Conservation (phyloP, 2,113 vertebrate genomes). For the Gobiocypris rarus region DNA sequence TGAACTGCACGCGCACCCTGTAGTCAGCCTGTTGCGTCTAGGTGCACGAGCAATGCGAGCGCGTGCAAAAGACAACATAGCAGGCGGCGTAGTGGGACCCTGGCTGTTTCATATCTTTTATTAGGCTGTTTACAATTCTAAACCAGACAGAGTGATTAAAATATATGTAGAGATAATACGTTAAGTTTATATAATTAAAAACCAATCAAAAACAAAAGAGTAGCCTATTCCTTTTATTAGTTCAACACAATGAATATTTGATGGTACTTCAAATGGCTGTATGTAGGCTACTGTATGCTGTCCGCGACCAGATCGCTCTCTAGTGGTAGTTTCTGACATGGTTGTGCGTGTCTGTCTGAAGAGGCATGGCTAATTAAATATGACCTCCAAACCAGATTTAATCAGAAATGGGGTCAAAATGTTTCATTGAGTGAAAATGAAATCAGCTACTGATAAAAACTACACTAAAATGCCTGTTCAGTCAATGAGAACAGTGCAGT, state of each 20-base stretch:
- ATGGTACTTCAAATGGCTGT: neutral
- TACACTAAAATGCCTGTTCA: neutral
- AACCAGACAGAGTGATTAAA: neutral
- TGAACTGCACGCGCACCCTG: neutral
- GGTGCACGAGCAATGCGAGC: neutral
- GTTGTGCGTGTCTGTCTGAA: neutral
- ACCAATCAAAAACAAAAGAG: neutral
- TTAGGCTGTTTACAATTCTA: neutral
- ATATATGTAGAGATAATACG: neutral
- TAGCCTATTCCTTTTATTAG: neutral
- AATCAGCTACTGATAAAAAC: neutral
- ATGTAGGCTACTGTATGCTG: neutral
- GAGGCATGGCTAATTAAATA: slow-evolving; percentile 4
- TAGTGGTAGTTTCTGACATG: slow-evolving; percentile 21
- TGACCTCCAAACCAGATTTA: slow-evolving; percentile 18
- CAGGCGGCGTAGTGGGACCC: neutral
- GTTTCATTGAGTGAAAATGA: neutral
- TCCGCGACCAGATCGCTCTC: slow-evolving; percentile 7
- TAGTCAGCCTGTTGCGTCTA: slow-evolving; percentile 8
- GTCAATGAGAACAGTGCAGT: neutral
- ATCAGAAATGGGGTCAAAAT: neutral
- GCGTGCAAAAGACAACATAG: neutral
- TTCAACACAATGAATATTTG: neutral
- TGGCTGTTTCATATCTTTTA: neutral
- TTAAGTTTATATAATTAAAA: neutral